These are phyloP conservation scores for Dipodomys spectabilis DNA, from an alignment of 2,113 vertebrate genomes.

Conservation along the genomic window DNA sequence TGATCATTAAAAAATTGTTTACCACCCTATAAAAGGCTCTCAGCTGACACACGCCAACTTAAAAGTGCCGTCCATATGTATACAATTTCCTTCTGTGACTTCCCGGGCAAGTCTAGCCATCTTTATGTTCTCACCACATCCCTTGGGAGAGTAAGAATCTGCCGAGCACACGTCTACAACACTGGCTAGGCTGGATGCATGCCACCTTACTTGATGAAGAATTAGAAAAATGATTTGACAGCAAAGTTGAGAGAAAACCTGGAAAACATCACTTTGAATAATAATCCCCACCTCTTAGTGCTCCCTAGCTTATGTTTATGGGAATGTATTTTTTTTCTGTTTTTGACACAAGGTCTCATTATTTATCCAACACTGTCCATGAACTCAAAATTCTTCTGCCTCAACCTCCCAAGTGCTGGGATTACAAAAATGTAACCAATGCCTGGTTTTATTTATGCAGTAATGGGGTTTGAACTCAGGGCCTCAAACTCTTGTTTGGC, in stretches of 20 bases:
- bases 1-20: constrained; percentile 48
- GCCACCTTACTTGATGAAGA: neutral
- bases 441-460: neutral
- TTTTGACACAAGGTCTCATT: neutral
- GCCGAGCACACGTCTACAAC: neutral
- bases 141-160: constrained; percentile 13
- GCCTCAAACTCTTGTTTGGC: neutral
- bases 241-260: constrained; percentile 14
- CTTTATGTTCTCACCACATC: constrained; percentile 30
- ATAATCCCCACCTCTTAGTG: neutral
- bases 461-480: too few species aligned
- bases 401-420: neutral
- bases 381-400: neutral
- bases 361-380: neutral
- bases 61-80: constrained; percentile 61
- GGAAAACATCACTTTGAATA: constrained; percentile 4
- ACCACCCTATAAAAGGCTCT: constrained; percentile 37
- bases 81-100: constrained; percentile 48
- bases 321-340: neutral
- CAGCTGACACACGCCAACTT: constrained; percentile 62
- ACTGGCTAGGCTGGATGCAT: neutral
- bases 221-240: constrained; percentile 5
- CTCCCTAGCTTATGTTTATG: neutral
- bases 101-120: constrained; percentile 20
- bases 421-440: neutral